Base-by-base conservation (phyloP, 2,797 vertebrate genomes). In the Salarias fasciatus region DNA sequence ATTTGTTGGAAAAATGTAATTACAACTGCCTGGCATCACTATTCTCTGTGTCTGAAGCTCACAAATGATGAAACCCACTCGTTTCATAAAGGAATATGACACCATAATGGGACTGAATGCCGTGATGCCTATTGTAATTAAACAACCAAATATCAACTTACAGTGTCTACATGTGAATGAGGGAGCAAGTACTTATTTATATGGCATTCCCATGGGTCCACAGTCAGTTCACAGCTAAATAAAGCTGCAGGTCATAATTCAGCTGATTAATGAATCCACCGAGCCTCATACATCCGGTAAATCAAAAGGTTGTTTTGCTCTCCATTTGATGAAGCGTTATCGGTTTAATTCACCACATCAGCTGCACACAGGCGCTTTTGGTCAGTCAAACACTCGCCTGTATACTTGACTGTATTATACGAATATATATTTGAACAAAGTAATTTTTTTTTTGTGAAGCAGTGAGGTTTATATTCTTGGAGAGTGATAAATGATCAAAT, bases 201-300 rank as follows among this genome's bases (percentile, higher is more conserved):
- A 53, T 48, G 50, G 14, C 28, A 13, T 51, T 84, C 73, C 73
- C 81, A 45, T 13, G 65, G 59, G 67, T 65, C 59, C 50, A 42
- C 24, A 53, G 45, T 69, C 38, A 50, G 63, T 75, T 76, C 71
- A 72, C 64, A 63, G 62, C 66, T 76, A 78, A 84, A 83, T 72
- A 74, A 71, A 77, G 63, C 59, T 11, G 53, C 45, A 8, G 70
- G 70, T 82, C 79, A 72, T 41, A 43, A 55, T 64, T 72, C 41
- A 14, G 60, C 54, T 61, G 61, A 68, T 72, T 36, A 51, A 65
- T 42, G 50, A 75, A 69, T 76, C 71, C 56, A 33, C 42, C 41
- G 67, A 58, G 58, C 64, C 41, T 49, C 31, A 14, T 35, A 62
- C 48, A 62, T 69, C 53, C 72, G 67, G 41, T 53, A 58, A 68